phyloP scores from a whole-genome alignment of 2,888 invertebrate genomes.

The Drosophila anomalipes region DNA sequence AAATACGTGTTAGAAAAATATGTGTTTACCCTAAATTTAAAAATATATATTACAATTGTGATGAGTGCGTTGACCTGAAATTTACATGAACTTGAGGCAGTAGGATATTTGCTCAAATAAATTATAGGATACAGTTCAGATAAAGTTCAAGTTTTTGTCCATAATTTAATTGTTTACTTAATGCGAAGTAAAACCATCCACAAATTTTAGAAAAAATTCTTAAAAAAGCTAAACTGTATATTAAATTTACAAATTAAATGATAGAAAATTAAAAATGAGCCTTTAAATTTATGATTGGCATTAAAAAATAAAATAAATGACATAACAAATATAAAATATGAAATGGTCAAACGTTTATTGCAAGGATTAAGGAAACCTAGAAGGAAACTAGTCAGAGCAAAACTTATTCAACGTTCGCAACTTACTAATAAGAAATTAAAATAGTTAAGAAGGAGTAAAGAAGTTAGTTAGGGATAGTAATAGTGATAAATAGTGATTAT shows the following conservation, averaged over 20 bases:
- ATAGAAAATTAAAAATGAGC: not conserved
- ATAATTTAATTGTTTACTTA: not conserved
- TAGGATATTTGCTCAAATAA: not conserved
- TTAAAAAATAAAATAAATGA: not conserved
- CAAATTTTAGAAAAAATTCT: not conserved
- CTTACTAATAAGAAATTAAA: too few species aligned
- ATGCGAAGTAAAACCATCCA: not conserved
- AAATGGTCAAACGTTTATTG: too few species aligned
- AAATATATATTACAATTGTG: not conserved
- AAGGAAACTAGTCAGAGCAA: too few species aligned
- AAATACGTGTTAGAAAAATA: slow-evolving; percentile 3
- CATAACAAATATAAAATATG: rapidly evolving
- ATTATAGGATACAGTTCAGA: not conserved
- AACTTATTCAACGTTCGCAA: not conserved
- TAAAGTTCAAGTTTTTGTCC: not conserved
- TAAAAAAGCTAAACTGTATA: not conserved
- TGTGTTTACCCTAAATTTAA: not conserved
- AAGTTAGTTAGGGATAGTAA: too few species aligned
- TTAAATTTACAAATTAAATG: not conserved
- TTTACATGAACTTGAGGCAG: not conserved
- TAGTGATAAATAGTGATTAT: not conserved
- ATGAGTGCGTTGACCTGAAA: not conserved
- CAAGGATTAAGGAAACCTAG: too few species aligned
- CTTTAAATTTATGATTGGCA: not conserved
- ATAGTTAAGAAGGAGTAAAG: too few species aligned